These are phyloP conservation scores for Psettodes erumei DNA, from an alignment of 2,113 vertebrate species.

Conservation along the genomic window DNA sequence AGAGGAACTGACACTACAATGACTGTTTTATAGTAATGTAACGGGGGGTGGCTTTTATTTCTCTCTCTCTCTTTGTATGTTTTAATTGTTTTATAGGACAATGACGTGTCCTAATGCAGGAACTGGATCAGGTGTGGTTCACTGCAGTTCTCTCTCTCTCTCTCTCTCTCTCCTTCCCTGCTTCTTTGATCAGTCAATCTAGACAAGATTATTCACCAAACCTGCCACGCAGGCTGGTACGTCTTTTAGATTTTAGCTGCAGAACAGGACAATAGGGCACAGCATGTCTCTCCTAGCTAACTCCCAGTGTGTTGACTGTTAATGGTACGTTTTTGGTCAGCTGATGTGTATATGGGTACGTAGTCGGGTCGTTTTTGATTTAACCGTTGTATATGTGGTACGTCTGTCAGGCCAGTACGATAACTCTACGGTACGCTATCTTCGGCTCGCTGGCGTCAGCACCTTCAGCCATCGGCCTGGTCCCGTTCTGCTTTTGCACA, in stretches of 20 bases:
- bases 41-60: conserved; percentile 57
- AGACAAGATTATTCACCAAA: conserved; percentile 56
- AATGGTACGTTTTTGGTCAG: conserved; percentile 63
- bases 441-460: conserved; percentile 53
- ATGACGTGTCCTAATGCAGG: conserved; percentile 59
- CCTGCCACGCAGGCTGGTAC: conserved; percentile 69
- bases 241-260: conserved; percentile 48
- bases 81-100: conserved; percentile 65
- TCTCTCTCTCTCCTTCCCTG: conserved; percentile 27
- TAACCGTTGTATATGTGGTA: conserved; percentile 62
- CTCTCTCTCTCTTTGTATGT: conserved; percentile 39
- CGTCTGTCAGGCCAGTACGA: conserved; percentile 53
- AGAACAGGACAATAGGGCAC: conserved; percentile 54
- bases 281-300: conserved; percentile 59
- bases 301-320: conserved; percentile 64
- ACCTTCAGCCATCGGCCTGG: conserved; percentile 67
- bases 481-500: conserved; percentile 84
- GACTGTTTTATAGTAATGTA: conserved; percentile 46
- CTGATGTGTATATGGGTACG: conserved; percentile 57
- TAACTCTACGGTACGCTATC: conserved; percentile 63
- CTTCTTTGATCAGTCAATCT: conserved; percentile 54
- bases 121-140: conserved; percentile 69
- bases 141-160: conserved; percentile 21
- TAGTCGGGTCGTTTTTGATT: conserved; percentile 49
- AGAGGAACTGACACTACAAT: conserved; percentile 71